These are phyloP conservation scores for Sarcophaga rosellei DNA, from an alignment of 2,888 invertebrate genomes.

Conservation along the genomic window DNA sequence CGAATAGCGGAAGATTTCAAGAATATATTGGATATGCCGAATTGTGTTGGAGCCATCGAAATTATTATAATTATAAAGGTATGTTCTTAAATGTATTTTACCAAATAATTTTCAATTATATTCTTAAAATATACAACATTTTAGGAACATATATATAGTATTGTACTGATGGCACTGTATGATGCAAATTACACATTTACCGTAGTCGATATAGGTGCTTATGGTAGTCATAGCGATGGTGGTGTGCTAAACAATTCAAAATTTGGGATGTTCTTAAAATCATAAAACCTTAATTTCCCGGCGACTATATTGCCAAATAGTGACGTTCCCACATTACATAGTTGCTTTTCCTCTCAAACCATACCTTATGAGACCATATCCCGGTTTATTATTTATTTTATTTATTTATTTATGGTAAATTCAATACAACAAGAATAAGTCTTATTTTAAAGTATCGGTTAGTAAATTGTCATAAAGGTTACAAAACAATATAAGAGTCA, in stretches of 20 bases:
- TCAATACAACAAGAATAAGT: no score
- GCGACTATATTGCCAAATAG: no score
- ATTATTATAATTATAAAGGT: conserved; percentile 61
- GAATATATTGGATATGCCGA: no score
- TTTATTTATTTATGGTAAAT: no score
- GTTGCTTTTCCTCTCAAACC: no score
- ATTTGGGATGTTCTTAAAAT: not conserved
- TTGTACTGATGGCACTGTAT: conserved; percentile 47
- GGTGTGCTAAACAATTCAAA: conserved; percentile 19
- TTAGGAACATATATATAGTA: conserved; percentile 36
- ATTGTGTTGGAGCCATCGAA: conserved; percentile 38
- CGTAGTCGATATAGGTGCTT: conserved; percentile 33
- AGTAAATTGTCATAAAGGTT: no score
- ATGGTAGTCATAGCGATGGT: conserved; percentile 50
- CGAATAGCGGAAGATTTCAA: conserved; percentile 46
- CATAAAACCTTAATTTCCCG: no score
- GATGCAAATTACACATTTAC: conserved; percentile 57
- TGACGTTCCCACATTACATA: no score
- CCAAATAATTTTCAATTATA: not conserved
- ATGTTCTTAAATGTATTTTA: conserved; percentile 16
- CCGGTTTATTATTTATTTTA: no score
- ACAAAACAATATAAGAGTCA: no score
- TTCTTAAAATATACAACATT: not conserved
- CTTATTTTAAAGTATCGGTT: no score
- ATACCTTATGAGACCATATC: no score